Base-by-base conservation (phyloP, 1,140 invertebrate species). In the Aphaenogaster floridana region DNA sequence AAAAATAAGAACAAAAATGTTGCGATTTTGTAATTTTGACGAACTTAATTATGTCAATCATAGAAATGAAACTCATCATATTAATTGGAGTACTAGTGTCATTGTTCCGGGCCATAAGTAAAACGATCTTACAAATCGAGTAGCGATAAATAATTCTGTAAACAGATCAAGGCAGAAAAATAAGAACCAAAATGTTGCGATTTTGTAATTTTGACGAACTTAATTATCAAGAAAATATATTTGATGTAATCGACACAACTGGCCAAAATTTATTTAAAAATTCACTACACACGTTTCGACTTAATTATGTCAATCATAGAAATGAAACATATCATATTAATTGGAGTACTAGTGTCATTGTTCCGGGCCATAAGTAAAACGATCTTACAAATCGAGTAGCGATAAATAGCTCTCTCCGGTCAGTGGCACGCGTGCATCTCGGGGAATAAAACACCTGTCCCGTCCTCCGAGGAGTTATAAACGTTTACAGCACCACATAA, bases 401-500 rank as follows among this genome's bases (percentile, higher is more conserved):
- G 66, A 86, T 88, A 90, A 93, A 92, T 42, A 57, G 45, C 39
- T 77, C 63, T 89, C 72, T 88, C 39, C 34, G 72, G 13, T 83
- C 88, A 80, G 86, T 78, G 79, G 89, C 89, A 88, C 89, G 88
- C 69, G 89, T 86, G 48, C 21, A 54, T 84, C 54, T 61, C 79
- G 45, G 48, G 15, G 61, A 86, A 79, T 88, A 68, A 92, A 93
- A 93, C 93, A 94, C 94, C 93, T 94, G 93, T 91, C 87, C 57
- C 86, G 66, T 81, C 45, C 81, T 48, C 36, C 54, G 64, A 63
- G 42, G 59, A 88, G 92, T 93, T 94, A 93, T 94, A 94, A 95
- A 94, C 92, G 93, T 94, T 95, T 93, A 94, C 93, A 93, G 86
- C 93, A 87, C 88, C 91, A 92, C 93, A 93, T 94, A 94, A 95